Evolutionary conservation across 2,888 invertebrate species (phyloP), one percentile per base, ranked within the genome.

Genomic region (Rotaria macrura): DNA sequence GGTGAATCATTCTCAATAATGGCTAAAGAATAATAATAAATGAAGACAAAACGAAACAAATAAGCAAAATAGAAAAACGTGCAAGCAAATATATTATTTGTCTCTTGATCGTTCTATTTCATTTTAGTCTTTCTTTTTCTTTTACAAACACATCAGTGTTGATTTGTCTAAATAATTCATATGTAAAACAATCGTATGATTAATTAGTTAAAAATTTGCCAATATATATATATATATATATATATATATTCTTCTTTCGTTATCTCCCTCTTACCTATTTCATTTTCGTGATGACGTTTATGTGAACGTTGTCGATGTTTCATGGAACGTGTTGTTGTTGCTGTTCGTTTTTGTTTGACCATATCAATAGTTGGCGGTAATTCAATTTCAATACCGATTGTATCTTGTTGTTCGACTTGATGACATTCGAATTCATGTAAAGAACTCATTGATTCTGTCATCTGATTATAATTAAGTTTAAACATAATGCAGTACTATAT

Each of bases 401-500:
- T 79, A 79, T 79, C 79, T 43, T 79, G 40, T 12, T 40, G 9
- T 79, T 43, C 43, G 43, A 1, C 4, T n/a, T 43, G 79, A 43
- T 79, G 79, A n/a, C 1, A 43, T n/a, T 79, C 79, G 43, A 79
- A 79, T 25, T 79, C 79, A 23, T 79, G 79, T 43, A 79, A 43
- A 79, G n/a, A 79, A 43, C 43, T n/a, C 79, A 79, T 79, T 1
- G 79, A 79, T 79, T 79, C 79, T 12, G 79, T 79, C 79, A 79
- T 79, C 79, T 79, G n/a, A n/a, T n/a, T n/a, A 55, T n/a, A 55
- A 55, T 25, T 55, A 55, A n/a, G 9, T 55, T 12, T 2, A 23
- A 25, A 23, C n/a, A n/a, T 55, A 55, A 43, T 43, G 10, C 10
- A 55, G n/a, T n/a, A n/a, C n/a, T n/a, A n/a, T n/a, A n/a, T n/a